A percentile compares a stretch with the other conserved stretches of the same genome.
Conservation (phyloP, 2,888 invertebrate species). For the Boloria selene region DNA sequence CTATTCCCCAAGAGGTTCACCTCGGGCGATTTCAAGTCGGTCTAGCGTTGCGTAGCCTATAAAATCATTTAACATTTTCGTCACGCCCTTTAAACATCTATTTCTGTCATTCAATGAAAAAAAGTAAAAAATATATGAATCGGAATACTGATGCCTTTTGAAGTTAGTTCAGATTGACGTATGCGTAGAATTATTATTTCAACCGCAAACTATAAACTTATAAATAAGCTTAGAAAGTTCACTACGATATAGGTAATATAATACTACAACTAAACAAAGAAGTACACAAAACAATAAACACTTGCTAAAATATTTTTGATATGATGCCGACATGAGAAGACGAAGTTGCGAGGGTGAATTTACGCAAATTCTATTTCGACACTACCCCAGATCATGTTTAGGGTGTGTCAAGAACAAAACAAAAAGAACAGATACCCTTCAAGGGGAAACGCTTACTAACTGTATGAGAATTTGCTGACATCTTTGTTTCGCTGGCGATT, state of each 20-base stretch:
- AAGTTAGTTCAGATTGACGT: too few relatives aligned
- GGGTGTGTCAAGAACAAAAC: constrained; percentile 33
- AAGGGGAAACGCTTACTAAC: constrained; percentile 24
- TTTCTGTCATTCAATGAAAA: constrained; percentile 7
- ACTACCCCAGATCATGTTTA: constrained; percentile 32
- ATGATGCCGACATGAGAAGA: constrained; percentile 5
- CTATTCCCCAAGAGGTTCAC: constrained; percentile 24
- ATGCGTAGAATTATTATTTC: too few relatives aligned
- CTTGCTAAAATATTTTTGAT: constrained; percentile 4
- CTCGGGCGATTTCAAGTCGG: constrained; percentile 16
- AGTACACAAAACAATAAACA: constrained; percentile 1
- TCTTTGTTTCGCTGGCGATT: constrained; percentile 14
- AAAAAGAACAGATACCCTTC: constrained; percentile 27
- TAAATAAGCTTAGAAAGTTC: too few relatives aligned
- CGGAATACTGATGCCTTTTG: too few relatives aligned
- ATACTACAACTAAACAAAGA: neutral
- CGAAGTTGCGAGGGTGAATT: constrained; percentile 33
- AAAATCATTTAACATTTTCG: constrained; percentile 35
- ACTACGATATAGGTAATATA: constrained; percentile 5
- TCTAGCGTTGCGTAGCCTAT: constrained; percentile 27
- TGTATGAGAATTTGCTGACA: constrained; percentile 28
- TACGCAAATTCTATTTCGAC: constrained; percentile 37
- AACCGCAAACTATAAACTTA: too few relatives aligned
- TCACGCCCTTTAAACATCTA: constrained; percentile 23
- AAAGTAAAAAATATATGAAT: neutral